Percentiles rank a stretch among this genome's conserved stretches.
These are phyloP conservation scores for Craterocephalus amniculus DNA, from an alignment of 2,797 vertebrate genomes.

Conservation along the genomic window DNA sequence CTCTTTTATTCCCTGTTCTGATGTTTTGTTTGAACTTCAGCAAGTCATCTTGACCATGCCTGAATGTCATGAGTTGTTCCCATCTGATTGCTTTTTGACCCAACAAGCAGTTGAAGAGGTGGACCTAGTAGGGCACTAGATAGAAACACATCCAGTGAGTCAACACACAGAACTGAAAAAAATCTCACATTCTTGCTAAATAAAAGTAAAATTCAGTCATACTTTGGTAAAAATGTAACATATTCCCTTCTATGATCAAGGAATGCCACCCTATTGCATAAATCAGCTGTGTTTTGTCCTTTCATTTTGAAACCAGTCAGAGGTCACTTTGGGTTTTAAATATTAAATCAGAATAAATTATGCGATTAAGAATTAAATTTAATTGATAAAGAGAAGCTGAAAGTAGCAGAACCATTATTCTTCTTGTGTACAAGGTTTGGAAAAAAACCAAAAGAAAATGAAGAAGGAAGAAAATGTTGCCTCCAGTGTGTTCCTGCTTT, in stretches of 20 bases:
- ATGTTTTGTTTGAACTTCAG: too few relatives aligned
- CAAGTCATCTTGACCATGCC: too few relatives aligned
- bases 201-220: too few relatives aligned
- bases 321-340: slow-evolving; percentile 8
- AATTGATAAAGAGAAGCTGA: not conserved
- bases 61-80: too few relatives aligned
- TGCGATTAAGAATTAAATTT: not conserved
- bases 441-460: not conserved
- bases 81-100: too few relatives aligned
- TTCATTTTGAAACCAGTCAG: slow-evolving; percentile 3
- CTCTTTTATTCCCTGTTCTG: too few relatives aligned
- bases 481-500: slow-evolving; percentile 16
- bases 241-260: not conserved
- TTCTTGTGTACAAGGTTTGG: not conserved
- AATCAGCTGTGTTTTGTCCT: not conserved
- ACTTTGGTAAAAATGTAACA: too few relatives aligned
- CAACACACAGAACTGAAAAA: too few relatives aligned
- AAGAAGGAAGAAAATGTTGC: slow-evolving; percentile 26
- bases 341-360: not conserved
- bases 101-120: too few relatives aligned
- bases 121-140: too few relatives aligned
- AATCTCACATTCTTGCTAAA: too few relatives aligned
- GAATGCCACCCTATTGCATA: not conserved
- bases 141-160: too few relatives aligned
- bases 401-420: not conserved